Evolutionary conservation across 1,140 invertebrate species (phyloP).

Genomic region (Scylla paramamosain): DNA sequence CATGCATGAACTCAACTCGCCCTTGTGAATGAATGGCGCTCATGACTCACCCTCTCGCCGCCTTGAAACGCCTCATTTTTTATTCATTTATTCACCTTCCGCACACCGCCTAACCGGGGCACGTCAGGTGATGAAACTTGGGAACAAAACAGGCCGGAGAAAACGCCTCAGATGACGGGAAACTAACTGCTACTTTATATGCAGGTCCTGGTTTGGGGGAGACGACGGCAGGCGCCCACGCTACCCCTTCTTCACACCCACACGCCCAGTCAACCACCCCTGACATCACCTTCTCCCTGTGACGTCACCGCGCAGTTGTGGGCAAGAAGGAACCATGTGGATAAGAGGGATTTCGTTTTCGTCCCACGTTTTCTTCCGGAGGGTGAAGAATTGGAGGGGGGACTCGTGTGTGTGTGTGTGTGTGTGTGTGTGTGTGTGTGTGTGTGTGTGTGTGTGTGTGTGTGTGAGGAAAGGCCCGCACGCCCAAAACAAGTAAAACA

Average conservation of each 20-base stretch:
- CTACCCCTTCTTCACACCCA: background rate
- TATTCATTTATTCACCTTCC: background rate
- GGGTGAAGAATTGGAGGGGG: background rate
- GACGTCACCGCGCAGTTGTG: background rate
- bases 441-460: too few relatives aligned
- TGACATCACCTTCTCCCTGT: background rate
- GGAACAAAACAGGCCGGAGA: background rate
- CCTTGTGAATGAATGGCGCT: background rate
- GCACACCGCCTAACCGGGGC: background rate
- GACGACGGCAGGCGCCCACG: background rate
- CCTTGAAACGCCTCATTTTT: background rate
- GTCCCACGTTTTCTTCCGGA: too few relatives aligned
- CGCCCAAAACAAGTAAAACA: background rate
- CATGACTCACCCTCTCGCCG: background rate
- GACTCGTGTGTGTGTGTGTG: background rate
- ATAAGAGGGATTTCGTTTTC: background rate
- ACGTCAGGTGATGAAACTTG: background rate
- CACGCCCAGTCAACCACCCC: background rate
- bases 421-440: background rate
- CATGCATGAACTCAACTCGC: slow-evolving; percentile 5
- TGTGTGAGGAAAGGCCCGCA: background rate
- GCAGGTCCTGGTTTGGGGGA: background rate
- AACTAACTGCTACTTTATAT: slow-evolving; percentile 2
- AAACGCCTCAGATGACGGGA: background rate
- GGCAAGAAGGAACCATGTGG: background rate